Percentiles rank a stretch among this genome's conserved stretches.
Conservation (phyloP, 2,113 vertebrate genomes). For the Oreochromis aureus region DNA sequence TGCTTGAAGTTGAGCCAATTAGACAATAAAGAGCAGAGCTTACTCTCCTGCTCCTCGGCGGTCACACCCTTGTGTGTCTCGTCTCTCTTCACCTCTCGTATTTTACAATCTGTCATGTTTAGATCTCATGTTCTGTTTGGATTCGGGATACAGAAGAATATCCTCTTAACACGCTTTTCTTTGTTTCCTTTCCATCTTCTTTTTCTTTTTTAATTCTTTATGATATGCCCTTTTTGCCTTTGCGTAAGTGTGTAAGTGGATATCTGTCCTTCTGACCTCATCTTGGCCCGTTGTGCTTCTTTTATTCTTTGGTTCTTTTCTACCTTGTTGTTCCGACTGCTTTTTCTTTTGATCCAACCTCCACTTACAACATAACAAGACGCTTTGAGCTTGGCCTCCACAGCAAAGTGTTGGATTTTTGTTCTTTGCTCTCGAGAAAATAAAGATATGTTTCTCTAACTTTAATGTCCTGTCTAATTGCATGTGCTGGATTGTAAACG, state of each 20-base stretch:
- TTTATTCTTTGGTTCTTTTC: not conserved
- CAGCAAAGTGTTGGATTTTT: not conserved
- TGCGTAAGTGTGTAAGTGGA: not conserved
- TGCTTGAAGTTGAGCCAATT: slow-evolving; percentile 66
- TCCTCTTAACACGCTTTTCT: not conserved
- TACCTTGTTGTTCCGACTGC: not conserved
- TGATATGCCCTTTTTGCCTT: not conserved
- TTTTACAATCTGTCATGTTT: not conserved
- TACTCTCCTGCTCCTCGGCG: slow-evolving; percentile 4
- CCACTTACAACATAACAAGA: not conserved
- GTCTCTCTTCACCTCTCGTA: not conserved
- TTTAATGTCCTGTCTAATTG: slow-evolving; percentile 62
- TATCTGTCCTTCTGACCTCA: slow-evolving; percentile 11
- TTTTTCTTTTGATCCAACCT: not conserved
- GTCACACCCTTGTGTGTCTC: slow-evolving; percentile 44
- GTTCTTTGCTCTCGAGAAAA: slow-evolving; percentile 23
- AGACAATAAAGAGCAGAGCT: slow-evolving; percentile 60
- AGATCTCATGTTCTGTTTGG: not conserved
- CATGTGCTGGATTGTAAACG: slow-evolving; percentile 60
- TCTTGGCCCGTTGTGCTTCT: not conserved
- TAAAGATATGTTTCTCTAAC: slow-evolving; percentile 51
- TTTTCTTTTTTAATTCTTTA: not conserved
- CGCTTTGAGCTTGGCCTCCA: not conserved
- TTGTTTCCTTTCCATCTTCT: slow-evolving; percentile 1
- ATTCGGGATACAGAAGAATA: not conserved